Evolutionary conservation across 2,888 invertebrate genomes (phyloP), one percentile per base, ranked within the genome.

Genomic region (Pseudococcus longispinus): DNA sequence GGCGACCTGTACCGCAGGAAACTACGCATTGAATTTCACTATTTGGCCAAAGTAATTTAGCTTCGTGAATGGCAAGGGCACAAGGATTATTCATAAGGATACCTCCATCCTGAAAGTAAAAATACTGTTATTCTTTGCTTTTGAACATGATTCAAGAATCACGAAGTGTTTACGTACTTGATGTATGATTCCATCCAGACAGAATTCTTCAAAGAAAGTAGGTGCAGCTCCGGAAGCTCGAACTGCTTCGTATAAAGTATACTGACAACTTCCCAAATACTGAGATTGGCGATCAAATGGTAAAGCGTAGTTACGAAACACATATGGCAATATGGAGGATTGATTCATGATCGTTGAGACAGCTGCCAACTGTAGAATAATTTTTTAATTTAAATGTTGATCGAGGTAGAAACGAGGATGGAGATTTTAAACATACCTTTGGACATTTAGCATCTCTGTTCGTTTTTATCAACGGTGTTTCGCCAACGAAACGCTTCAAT

Each of bases 161-260:
- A n/a, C 18, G n/a, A 83, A 29, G n/a, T 8, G 20, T 60, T 51
- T 2, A 83, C 83, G 51, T 90, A 93, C 93, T 92, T 94, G 94
- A 90, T 95, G 94, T 89, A 96, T 91, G 89, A 93, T 92, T 13
- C 94, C 94, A 87, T 94, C 94, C 26, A 94, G 91, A 88, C 93
- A 92, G 90, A 94, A 95, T 91, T 96, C 97, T 90, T 95, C 94
- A 91, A 97, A 98, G 92, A 97, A 97, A 0, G 96, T 95, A 2
- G 97, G 98, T 6, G 97, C 97, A 77, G 97, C 97, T 74, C 97
- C 96, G 0, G 96, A 96, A 0, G 97, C 97, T 89, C 97, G 92
- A 37, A 96, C 94, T 18, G 96, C 95, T 91, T 96, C 94, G 96
- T 96, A 97, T 87, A 96, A 91, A 89, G 92, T 91, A 88, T 95